These are phyloP conservation scores for Saccostrea cuccullata DNA, from an alignment of 1,140 invertebrate genomes.

Conservation along the genomic window DNA sequence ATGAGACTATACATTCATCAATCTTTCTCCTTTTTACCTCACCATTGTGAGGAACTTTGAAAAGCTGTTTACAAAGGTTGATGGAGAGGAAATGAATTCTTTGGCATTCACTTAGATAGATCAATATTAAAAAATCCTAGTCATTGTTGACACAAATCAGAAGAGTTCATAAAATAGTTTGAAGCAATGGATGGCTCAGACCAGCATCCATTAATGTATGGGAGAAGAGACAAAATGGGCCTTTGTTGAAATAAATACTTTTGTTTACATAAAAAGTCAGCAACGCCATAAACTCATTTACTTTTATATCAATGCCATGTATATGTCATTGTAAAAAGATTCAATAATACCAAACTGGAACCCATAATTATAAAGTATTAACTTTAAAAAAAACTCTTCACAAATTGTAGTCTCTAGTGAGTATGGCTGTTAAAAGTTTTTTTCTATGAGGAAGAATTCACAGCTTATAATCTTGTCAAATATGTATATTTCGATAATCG, in stretches of 20 bases:
- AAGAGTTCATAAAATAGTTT: background rate
- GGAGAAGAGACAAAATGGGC: background rate
- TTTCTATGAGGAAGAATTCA: no score
- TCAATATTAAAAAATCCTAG: slow-evolving; percentile 9
- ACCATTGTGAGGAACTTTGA: background rate
- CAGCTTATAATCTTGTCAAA: no score
- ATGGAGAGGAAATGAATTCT: background rate
- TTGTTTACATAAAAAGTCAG: background rate
- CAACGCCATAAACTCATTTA: background rate
- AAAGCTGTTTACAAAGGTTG: background rate
- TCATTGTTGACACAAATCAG: background rate
- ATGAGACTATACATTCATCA: background rate
- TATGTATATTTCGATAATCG: no score
- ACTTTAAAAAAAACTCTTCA: no score
- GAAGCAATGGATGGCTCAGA: background rate
- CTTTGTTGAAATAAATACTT: background rate
- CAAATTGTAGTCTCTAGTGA: no score
- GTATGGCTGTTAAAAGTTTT: no score
- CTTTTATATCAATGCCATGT: no score
- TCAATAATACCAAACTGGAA: no score
- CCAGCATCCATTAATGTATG: background rate
- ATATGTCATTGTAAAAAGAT: no score
- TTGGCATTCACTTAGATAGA: background rate
- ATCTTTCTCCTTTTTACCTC: background rate
- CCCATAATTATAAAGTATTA: no score